A percentile compares a stretch with the other conserved stretches of the same genome.
Evolutionary conservation across 1,140 invertebrate genomes (phyloP).

Genomic region (Pissodes strobi): DNA sequence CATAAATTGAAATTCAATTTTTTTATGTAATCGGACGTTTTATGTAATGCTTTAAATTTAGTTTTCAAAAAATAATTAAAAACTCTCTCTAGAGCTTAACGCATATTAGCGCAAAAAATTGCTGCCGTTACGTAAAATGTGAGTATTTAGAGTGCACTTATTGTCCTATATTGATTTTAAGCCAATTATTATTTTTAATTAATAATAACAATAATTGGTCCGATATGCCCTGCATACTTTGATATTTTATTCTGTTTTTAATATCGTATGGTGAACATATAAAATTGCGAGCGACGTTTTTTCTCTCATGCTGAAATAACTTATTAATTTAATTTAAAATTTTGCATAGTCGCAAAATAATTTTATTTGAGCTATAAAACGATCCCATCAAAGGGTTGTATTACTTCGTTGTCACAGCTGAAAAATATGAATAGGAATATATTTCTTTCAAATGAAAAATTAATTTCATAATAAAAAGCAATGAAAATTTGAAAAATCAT

Average conservation of each 20-base stretch:
- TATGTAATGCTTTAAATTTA: too few relatives aligned
- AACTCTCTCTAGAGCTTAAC: conserved; percentile 5
- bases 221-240: conserved; percentile 9
- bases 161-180: conserved; percentile 21
- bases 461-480: too few relatives aligned
- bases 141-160: conserved; percentile 20
- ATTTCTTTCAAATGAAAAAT: too few relatives aligned
- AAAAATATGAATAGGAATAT: too few relatives aligned
- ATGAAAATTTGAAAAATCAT: too few relatives aligned
- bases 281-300: not conserved
- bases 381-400: too few relatives aligned
- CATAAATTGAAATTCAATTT: too few relatives aligned
- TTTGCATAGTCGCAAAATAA: too few relatives aligned
- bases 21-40: too few relatives aligned
- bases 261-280: not conserved
- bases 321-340: conserved; percentile 12
- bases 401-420: too few relatives aligned
- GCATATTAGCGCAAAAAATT: conserved; percentile 16
- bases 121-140: conserved; percentile 6
- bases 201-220: conserved; percentile 22
- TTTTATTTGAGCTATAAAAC: too few relatives aligned
- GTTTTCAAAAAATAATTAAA: too few relatives aligned
- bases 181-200: conserved; percentile 28
- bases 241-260: conserved; percentile 18
- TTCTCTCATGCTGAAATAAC: not conserved